Evolutionary conservation across 2,797 vertebrate species (phyloP).

Genomic region (Dromococcyx pavoninus): DNA sequence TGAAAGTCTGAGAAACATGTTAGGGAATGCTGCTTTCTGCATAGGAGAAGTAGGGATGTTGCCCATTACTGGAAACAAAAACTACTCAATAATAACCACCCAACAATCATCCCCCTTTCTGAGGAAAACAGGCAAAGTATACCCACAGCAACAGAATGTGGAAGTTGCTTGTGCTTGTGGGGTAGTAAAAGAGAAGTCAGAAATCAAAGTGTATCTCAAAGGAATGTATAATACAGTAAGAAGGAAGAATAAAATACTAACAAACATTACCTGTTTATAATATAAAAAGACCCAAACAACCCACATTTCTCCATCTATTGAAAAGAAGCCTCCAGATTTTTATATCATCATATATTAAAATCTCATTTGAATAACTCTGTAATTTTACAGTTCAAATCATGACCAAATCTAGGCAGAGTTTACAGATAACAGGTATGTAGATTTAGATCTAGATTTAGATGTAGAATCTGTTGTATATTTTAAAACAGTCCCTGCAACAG

Average conservation of each 20-base stretch:
- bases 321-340: neutral
- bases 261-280: neutral
- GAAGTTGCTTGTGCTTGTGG: neutral
- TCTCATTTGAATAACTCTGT: neutral
- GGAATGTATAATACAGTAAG: neutral
- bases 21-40: neutral
- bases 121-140: neutral
- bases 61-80: neutral
- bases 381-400: neutral
- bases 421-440: neutral
- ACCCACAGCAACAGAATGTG: rapidly evolving
- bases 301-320: neutral
- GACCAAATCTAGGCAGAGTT: neutral
- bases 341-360: neutral
- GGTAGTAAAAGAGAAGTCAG: neutral
- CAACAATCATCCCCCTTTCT: neutral
- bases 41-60: neutral
- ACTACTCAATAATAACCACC: neutral
- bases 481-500: neutral
- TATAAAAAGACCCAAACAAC: neutral
- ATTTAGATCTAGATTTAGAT: neutral
- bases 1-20: neutral
- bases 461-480: neutral
- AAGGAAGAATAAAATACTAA: neutral
- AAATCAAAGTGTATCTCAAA: neutral